A percentile compares a stretch with the other conserved stretches of the same genome.
These are phyloP conservation scores for Caenorhabditis sp. DNA, from an alignment of 2,888 invertebrate species.

Conservation along the genomic window DNA sequence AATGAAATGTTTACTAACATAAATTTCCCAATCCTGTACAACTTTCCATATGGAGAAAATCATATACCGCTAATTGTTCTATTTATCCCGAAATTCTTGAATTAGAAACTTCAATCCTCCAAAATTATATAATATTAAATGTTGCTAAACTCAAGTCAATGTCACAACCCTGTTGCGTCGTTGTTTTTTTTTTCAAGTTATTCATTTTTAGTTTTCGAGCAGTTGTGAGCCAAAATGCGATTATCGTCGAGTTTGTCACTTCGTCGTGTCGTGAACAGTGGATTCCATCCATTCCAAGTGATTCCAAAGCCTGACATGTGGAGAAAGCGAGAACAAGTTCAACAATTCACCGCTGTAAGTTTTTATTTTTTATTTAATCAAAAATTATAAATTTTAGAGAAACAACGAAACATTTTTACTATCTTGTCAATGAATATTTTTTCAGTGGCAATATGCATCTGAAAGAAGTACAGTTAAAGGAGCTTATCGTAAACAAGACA, in stretches of 20 bases:
- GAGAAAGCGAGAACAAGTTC: conserved; percentile 61
- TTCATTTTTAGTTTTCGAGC: background rate
- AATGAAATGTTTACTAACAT: no score
- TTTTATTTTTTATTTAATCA: conserved; percentile 5
- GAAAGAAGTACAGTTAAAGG: conserved; percentile 58
- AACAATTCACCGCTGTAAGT: conserved; percentile 64
- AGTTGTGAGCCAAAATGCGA: conserved; percentile 24
- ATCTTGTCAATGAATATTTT: conserved; percentile 13
- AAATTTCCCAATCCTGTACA: no score
- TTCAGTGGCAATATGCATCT: conserved; percentile 70
- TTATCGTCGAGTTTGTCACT: conserved; percentile 36
- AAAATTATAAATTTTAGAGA: no score
- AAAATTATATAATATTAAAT: no score
- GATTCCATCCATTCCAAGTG: conserved; percentile 62
- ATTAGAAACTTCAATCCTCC: no score
- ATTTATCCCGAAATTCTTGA: no score
- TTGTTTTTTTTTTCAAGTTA: background rate
- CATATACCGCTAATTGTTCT: no score
- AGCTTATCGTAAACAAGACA: conserved; percentile 61
- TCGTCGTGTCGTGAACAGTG: conserved; percentile 65
- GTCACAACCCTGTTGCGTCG: no score
- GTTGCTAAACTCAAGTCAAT: no score
- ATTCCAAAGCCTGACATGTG: conserved; percentile 68
- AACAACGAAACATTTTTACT: background rate
- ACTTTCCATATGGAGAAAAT: no score